These are phyloP conservation scores for Pseudomyrmex pallidus DNA, from an alignment of 1,140 invertebrate genomes.

Conservation along the genomic window DNA sequence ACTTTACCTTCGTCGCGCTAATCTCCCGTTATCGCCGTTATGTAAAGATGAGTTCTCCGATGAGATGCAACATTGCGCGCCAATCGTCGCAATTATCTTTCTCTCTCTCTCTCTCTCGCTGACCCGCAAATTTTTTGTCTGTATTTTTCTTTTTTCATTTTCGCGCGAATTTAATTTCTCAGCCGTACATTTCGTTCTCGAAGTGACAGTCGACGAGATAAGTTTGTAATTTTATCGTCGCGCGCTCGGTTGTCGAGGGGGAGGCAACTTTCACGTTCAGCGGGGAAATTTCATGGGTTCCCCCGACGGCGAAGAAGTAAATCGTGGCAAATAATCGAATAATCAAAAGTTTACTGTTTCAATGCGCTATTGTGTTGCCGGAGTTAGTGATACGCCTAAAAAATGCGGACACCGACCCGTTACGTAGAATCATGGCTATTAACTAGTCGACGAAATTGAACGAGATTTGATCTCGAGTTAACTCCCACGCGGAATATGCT, in stretches of 20 bases:
- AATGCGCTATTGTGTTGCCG: constrained; percentile 68
- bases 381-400: constrained; percentile 62
- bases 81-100: neutral
- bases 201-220: neutral
- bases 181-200: neutral
- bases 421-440: constrained; percentile 72
- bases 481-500: constrained; percentile 70
- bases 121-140: neutral
- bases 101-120: neutral
- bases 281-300: constrained; percentile 37
- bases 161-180: neutral
- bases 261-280: constrained; percentile 34
- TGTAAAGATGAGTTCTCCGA: neutral
- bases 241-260: constrained; percentile 1
- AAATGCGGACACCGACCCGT: constrained; percentile 67
- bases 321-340: constrained; percentile 63
- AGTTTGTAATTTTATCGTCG: constrained; percentile 28
- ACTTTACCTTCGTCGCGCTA: neutral
- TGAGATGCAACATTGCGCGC: constrained; percentile 1
- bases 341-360: constrained; percentile 67
- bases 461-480: constrained; percentile 70
- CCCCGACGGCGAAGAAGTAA: constrained; percentile 28
- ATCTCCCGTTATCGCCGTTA: neutral
- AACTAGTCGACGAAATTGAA: constrained; percentile 72
- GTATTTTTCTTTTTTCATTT: neutral